phyloP scores from a whole-genome alignment of 2,888 invertebrate species.

The Melolontha melolontha region DNA sequence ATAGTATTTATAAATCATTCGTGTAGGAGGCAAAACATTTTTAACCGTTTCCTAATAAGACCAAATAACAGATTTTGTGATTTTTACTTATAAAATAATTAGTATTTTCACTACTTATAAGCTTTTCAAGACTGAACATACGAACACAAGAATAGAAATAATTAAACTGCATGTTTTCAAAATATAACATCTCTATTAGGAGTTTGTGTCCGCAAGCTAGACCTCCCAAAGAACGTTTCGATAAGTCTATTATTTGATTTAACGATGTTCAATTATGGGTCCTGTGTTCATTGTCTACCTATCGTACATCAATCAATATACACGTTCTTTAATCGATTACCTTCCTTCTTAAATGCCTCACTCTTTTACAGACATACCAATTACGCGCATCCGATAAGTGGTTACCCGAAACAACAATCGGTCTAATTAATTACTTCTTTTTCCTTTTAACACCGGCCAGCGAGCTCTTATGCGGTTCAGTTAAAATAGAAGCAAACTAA shows the following conservation, averaged over 20 bases:
- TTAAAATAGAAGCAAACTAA: constrained; percentile 21
- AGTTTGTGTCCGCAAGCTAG: constrained; percentile 26
- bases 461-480: constrained; percentile 17
- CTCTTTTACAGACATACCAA: constrained; percentile 29
- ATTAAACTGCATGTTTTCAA: constrained; percentile 1
- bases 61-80: too few species aligned
- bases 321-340: constrained; percentile 33
- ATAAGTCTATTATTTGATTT: constrained; percentile 39
- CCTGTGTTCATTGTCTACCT: constrained; percentile 20
- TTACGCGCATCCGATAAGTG: constrained; percentile 33
- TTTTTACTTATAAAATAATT: too few species aligned
- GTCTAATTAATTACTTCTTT: constrained; percentile 38
- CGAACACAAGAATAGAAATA: background rate
- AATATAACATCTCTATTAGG: constrained; percentile 33
- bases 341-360: constrained; percentile 20
- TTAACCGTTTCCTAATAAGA: too few species aligned
- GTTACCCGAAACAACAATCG: constrained; percentile 38
- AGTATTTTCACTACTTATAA: too few species aligned
- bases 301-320: constrained; percentile 32
- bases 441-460: constrained; percentile 35
- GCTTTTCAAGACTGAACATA: too few species aligned
- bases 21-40: too few species aligned
- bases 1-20: too few species aligned
- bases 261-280: constrained; percentile 36
- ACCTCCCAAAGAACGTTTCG: constrained; percentile 33